These are phyloP conservation scores for Erythrocebus patas DNA, from an alignment of 2,113 vertebrate genomes.

Conservation along the genomic window DNA sequence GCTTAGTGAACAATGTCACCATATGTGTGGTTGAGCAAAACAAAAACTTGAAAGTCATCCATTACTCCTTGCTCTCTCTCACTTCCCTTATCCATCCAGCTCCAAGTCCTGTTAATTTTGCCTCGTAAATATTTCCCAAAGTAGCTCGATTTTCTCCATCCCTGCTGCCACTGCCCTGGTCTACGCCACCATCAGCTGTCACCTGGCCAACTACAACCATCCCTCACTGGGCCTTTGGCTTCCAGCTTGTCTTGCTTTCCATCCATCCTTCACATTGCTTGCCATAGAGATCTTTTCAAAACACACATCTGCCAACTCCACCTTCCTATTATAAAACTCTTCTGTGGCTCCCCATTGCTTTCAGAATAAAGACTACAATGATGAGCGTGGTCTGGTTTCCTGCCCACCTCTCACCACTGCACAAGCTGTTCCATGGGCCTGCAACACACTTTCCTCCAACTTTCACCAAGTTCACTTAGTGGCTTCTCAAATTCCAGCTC, in stretches of 20 bases:
- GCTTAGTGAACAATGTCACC: fast-evolving
- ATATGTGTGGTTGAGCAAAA: neutral
- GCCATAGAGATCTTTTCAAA: neutral
- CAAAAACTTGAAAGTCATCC: neutral
- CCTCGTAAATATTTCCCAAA: neutral
- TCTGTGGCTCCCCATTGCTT: neutral
- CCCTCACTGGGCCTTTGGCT: neutral
- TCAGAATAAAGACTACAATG: neutral
- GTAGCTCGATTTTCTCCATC: neutral
- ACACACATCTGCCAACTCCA: neutral
- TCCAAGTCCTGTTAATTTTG: neutral
- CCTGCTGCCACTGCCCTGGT: too few species aligned
- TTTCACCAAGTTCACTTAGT: neutral
- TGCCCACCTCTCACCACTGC: neutral
- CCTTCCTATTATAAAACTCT: neutral
- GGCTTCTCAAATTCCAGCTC: neutral
- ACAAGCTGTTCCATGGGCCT: neutral
- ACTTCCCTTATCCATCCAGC: neutral
- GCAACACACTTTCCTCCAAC: neutral
- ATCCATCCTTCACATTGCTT: neutral
- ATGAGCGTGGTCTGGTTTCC: neutral
- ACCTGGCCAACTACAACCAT: neutral
- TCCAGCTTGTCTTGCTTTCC: neutral
- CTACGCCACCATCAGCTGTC: neutral
- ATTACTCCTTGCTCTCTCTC: neutral